phyloP scores from a whole-genome alignment of 2,113 vertebrate genomes.

The Menidia beryllina region DNA sequence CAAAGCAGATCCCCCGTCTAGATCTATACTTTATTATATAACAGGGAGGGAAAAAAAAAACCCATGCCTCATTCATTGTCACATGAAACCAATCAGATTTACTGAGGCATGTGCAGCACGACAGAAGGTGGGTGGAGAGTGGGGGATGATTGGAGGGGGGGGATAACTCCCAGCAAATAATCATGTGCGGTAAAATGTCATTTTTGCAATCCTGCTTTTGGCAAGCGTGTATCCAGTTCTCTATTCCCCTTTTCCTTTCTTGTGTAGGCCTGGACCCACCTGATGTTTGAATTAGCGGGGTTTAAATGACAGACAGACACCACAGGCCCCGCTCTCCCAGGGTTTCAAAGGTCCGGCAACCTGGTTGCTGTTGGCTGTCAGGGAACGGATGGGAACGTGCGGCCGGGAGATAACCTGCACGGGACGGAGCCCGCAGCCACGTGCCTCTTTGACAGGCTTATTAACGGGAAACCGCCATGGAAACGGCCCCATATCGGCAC shows the following conservation, averaged over 20 bases:
- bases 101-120: not conserved
- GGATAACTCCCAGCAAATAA: slow-evolving; percentile 38
- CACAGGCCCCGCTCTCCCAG: slow-evolving; percentile 68
- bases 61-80: slow-evolving; percentile 13
- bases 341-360: slow-evolving; percentile 77
- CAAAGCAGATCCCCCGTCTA: slow-evolving; percentile 33
- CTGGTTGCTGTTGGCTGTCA: slow-evolving; percentile 60
- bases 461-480: slow-evolving; percentile 78
- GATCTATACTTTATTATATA: slow-evolving; percentile 21
- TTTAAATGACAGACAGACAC: slow-evolving; percentile 78
- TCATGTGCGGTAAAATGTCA: slow-evolving; percentile 57
- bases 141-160: not conserved
- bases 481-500: slow-evolving; percentile 70
- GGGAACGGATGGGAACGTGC: slow-evolving; percentile 77
- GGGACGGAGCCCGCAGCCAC: slow-evolving; percentile 70
- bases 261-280: slow-evolving; percentile 51
- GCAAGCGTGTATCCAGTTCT: slow-evolving; percentile 22
- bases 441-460: slow-evolving; percentile 82
- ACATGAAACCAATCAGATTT: slow-evolving; percentile 41
- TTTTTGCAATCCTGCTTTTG: slow-evolving; percentile 9
- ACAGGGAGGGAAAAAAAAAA: slow-evolving; percentile 29
- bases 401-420: slow-evolving; percentile 79
- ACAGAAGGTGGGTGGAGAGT: too few relatives aligned
- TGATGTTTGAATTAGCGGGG: slow-evolving; percentile 76
- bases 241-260: slow-evolving; percentile 27